Evolutionary conservation across 2,113 vertebrate species (phyloP).

Genomic region (Polypterus senegalus): DNA sequence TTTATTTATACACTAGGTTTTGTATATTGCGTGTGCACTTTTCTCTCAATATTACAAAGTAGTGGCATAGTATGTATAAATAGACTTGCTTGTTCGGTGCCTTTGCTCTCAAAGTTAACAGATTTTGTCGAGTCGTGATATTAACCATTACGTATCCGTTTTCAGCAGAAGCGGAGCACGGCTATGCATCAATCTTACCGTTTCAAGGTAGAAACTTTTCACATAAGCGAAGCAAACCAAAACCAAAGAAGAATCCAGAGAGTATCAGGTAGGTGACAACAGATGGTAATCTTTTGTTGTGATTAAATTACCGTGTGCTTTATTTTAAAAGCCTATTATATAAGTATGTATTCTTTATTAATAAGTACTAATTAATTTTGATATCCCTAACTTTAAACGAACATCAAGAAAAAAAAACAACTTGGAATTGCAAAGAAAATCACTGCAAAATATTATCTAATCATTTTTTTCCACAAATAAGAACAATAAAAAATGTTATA

Average conservation of each 20-base stretch:
- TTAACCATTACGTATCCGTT: slow-evolving; percentile 1
- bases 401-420: too few relatives aligned
- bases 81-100: background rate
- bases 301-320: too few relatives aligned
- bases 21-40: background rate
- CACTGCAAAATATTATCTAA: too few relatives aligned
- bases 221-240: slow-evolving; percentile 50
- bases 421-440: too few relatives aligned
- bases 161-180: slow-evolving; percentile 73
- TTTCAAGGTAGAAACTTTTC: slow-evolving; percentile 34
- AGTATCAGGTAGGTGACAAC: slow-evolving; percentile 63
- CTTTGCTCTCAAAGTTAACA: background rate
- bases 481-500: too few relatives aligned
- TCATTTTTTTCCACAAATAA: too few relatives aligned
- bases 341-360: too few relatives aligned
- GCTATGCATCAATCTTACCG: slow-evolving; percentile 69
- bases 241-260: slow-evolving; percentile 44
- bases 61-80: background rate
- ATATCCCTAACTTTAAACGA: too few relatives aligned
- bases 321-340: too few relatives aligned
- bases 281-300: too few relatives aligned
- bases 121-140: background rate
- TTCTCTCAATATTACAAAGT: background rate
- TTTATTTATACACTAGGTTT: slow-evolving; percentile 1
- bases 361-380: too few relatives aligned